Evolutionary conservation across 2,113 vertebrate species (phyloP), one percentile per base, ranked within the genome.

Genomic region (Ptyas mucosa): DNA sequence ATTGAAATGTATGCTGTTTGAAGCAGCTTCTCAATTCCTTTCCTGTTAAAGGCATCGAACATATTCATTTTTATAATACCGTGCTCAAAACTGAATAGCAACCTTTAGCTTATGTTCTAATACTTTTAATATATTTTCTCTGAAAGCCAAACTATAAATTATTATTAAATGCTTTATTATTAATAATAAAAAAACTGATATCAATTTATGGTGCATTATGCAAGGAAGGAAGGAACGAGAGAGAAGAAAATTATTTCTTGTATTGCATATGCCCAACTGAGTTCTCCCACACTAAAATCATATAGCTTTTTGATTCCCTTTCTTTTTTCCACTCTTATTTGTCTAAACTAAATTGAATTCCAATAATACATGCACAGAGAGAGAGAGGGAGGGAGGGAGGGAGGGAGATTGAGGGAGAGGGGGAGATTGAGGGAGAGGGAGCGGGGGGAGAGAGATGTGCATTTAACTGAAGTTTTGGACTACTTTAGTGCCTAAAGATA

Each of bases 381-480:
- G 69, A 90, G 24, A 81, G 11, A 15, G 61, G 4, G 75, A 89
- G 34, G 57, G 23, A 26, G 57, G 2, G n/a, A 2, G 61, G 81
- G 24, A 52, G 29, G 14, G 12, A 1, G 55, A 89, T 23, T 54
- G 20, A 57, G 34, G 1, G 69, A 90, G 21, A 64, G 26, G 29
- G 58, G 4, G 75, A 90, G n/a, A n/a, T n/a, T n/a, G n/a, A n/a
- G 34, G 54, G 7, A 57, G 34, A 1, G 61, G 89, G 49, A 49
- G 49, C 8, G 49, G 43, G 0, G 26, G 57, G 57, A 58, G 93
- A 61, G 26, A 49, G 18, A 15, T 55, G 85, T 52, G 57, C 58
- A 91, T 3, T 91, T 49, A 95, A 87, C 94, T 55, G 51, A 6
- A 7, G 52, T 88, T 94, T 64, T 94, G 90, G 92, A 89, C 95